phyloP scores from a whole-genome alignment of 1,140 invertebrate species.

The Aphelenchoides avenae region DNA sequence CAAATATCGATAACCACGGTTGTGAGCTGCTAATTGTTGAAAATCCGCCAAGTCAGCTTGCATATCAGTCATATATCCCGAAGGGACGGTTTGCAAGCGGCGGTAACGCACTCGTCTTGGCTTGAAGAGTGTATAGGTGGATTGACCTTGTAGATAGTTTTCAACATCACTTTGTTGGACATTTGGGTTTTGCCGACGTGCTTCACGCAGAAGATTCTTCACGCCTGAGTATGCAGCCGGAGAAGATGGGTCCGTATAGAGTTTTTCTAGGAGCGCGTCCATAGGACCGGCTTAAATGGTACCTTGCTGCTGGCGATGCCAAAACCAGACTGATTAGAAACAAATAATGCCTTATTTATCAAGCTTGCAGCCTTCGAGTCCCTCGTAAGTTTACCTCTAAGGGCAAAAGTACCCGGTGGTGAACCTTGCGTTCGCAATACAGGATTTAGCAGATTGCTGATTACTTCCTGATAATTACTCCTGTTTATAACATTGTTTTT shows the following conservation, averaged over 20 bases:
- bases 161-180: slow-evolving; percentile 11
- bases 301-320: not conserved
- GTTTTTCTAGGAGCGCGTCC: not conserved
- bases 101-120: slow-evolving; percentile 1
- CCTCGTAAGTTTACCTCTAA: not conserved
- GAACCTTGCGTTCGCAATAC: not conserved
- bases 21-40: slow-evolving; percentile 6
- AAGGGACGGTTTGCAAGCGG: slow-evolving; percentile 12
- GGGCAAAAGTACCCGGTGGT: not conserved
- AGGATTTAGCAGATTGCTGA: not conserved
- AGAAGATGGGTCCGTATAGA: slow-evolving; percentile 8
- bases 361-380: not conserved
- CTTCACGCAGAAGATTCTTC: slow-evolving; percentile 4
- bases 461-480: not conserved
- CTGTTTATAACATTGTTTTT: not conserved
- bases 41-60: slow-evolving; percentile 29
- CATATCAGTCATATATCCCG: slow-evolving; percentile 31
- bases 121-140: slow-evolving; percentile 26
- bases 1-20: slow-evolving; percentile 12
- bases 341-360: slow-evolving; percentile 7
- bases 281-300: not conserved
- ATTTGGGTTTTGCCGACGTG: not conserved
- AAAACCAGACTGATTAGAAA: no score
- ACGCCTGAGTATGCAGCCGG: slow-evolving; percentile 11
- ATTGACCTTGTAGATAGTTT: slow-evolving; percentile 14